Evolutionary conservation across 2,113 vertebrate species (phyloP), one percentile per base, ranked within the genome.

Genomic region (Prietella phreatophila): DNA sequence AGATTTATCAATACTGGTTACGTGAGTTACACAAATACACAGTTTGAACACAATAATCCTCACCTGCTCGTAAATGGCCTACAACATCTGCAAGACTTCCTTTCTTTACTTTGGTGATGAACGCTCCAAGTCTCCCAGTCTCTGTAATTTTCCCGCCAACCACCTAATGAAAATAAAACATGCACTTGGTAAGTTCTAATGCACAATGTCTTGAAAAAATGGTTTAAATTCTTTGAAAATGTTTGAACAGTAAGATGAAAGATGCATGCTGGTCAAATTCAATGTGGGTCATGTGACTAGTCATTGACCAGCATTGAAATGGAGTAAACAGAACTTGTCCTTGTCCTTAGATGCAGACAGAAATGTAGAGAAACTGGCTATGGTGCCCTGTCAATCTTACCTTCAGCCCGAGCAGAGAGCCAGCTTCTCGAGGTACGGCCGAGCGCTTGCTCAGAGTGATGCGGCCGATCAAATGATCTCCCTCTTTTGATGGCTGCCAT

Each of bases 91-190:
- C 98, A 82, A 99, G 96, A 92, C 98, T 99, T 91, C 98, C 98
- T 94, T 99, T 99, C 95, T 99, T 99, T 85, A 99, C 98, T 98
- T 99, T 99, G 94, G 98, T 99, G 96, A 99, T 99, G 93, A 99
- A 99, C 95, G 98, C 98, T 94, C 98, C 98, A 22, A 99, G 97
- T 92, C 97, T 95, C 91, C 98, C 98, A 11, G 96, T 95, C 92
- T 97, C 97, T 47, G 97, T 99, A 95, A 99, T 98, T 95, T 99
- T 99, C 83, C 98, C 98, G 88, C 98, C 98, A 85, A 99, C 98
- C 90, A 99, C 98, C 98, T 99, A 90, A 85, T 92, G 80, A 50
- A 22, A 83, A 63, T 58, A 82, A 30, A 87, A 65, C 27, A 60
- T 82, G 89, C 61, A 82, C 25, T 85, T 71, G 69, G 69, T 27